Base-by-base conservation (phyloP, 2,888 invertebrate genomes). In the Alloscopus bannaensis region DNA sequence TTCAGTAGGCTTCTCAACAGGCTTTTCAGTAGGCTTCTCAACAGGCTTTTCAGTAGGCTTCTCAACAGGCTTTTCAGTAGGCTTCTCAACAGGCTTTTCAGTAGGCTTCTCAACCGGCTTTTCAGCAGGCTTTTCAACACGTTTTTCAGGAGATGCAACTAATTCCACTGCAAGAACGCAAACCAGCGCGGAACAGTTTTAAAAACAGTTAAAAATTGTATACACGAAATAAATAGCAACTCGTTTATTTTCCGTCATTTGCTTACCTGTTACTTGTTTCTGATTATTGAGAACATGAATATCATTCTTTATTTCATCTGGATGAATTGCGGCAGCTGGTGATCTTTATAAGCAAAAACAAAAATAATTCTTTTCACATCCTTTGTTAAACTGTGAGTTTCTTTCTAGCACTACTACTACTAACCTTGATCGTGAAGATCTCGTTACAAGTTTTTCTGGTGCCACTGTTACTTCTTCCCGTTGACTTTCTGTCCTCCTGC, bases 391-490 rank as follows among this genome's bases (percentile, higher is more conserved):
- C 8, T 50, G n/a, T 50, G 4, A 50, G n/a, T n/a, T n/a, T n/a
- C n/a, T n/a, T n/a, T n/a, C 20, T 50, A 50, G 16, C 18, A 50
- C 50, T 16, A 13, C 8, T 36, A 6, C 6, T 8, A 36, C 36
- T 8, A 36, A 72, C 72, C 52, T 28, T 50, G 72, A 72, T 6
- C 72, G 50, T 11, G 72, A 72, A 6, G 72, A 62, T 18, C 72
- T 45, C 1, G 72, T 71, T 11, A 50, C 45, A 28, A 60, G 76
- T 13, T 66, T 60, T 68, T 66, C 60, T 8, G 76, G 50, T 18
- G 75, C 31, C 50, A 57, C 45, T 8, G 76, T 47, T 45, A 59
- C 42, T 26, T 80, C 80, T 36, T 72, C 69, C n/a, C 24, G 62
- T n/a, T 66, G 40, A 65, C 78, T 52, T 22, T 62, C 64, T 0